A percentile compares a stretch with the other conserved stretches of the same genome.
Conservation (phyloP, 2,888 invertebrate species). For the Chloroclysta siterata region DNA sequence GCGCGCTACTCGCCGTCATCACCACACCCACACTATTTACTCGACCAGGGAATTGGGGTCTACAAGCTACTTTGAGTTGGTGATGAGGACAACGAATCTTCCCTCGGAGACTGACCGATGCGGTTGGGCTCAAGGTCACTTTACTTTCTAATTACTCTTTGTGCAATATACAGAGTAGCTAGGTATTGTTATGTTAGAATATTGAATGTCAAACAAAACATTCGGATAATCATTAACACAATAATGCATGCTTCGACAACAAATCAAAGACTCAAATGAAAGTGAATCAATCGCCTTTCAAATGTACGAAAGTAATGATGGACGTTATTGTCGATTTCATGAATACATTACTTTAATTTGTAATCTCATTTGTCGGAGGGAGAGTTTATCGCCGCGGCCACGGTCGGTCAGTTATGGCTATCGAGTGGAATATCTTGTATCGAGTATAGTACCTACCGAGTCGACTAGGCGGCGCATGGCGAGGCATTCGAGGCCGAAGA, state of each 20-base stretch:
- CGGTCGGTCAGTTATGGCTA: neutral
- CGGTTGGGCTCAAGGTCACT: too few relatives aligned
- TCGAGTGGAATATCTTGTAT: neutral
- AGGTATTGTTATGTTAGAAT: neutral
- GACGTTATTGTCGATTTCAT: conserved; percentile 32
- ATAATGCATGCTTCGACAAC: neutral
- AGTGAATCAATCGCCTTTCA: conserved; percentile 22
- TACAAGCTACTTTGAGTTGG: conserved; percentile 4
- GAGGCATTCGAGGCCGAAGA: too few relatives aligned
- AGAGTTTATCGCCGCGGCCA: conserved; percentile 6
- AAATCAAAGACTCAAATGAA: conserved; percentile 12
- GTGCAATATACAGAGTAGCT: too few relatives aligned
- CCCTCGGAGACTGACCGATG: neutral
- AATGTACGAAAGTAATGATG: conserved; percentile 21
- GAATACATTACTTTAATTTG: conserved; percentile 35
- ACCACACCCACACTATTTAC: neutral
- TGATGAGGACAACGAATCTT: neutral
- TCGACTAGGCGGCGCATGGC: too few relatives aligned
- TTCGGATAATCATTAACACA: too few relatives aligned
- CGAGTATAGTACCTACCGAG: neutral
- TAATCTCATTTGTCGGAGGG: conserved; percentile 16
- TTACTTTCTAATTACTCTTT: too few relatives aligned
- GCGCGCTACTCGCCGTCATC: neutral
- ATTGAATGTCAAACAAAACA: too few relatives aligned
- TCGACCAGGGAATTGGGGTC: neutral